phyloP scores from a whole-genome alignment of 2,888 invertebrate species.

The Orthonychiurus folsomi region DNA sequence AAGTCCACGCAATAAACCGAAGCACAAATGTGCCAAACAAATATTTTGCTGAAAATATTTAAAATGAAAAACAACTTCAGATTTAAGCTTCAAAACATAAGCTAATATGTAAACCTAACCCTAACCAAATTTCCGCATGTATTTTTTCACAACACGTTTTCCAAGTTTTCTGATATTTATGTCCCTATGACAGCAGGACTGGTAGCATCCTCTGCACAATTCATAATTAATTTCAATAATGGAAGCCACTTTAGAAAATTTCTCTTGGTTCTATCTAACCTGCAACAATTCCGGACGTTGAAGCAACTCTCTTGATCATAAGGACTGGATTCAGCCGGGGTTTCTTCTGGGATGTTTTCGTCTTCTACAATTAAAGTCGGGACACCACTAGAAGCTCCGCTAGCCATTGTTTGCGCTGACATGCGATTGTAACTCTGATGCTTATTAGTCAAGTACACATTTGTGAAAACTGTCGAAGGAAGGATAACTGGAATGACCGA shows the following conservation, averaged over 20 bases:
- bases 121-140: conserved; percentile 6
- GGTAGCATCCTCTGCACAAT: conserved; percentile 21
- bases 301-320: not conserved
- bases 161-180: conserved; percentile 21
- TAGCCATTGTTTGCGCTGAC: not conserved
- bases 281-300: not conserved
- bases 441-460: conserved; percentile 27
- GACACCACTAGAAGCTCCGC: not conserved
- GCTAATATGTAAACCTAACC: too few species aligned
- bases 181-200: conserved; percentile 28
- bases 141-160: conserved; percentile 19
- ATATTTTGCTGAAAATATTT: conserved; percentile 18
- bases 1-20: conserved; percentile 32
- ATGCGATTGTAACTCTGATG: not conserved
- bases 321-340: too few species aligned
- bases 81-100: too few species aligned
- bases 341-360: too few species aligned
- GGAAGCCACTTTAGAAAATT: not conserved
- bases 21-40: conserved; percentile 37
- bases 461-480: conserved; percentile 35
- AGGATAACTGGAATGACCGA: conserved; percentile 31
- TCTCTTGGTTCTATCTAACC: too few species aligned
- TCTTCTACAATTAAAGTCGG: too few species aligned
- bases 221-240: not conserved
- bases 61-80: too few species aligned